Conservation (phyloP, 2,888 invertebrate species). For the Acholoe squamosa region DNA sequence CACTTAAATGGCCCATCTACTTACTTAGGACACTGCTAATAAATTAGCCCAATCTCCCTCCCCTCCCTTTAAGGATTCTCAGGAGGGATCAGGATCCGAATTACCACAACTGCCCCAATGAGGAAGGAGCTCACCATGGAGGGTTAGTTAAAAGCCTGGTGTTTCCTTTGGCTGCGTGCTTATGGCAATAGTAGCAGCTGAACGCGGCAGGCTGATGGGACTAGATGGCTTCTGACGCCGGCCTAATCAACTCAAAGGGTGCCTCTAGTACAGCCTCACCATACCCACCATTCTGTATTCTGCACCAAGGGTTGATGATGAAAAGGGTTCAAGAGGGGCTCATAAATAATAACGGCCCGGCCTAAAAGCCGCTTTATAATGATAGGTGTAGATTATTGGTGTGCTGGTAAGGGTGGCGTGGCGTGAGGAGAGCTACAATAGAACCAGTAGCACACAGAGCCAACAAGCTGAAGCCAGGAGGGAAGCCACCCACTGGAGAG, state of each 20-base stretch:
- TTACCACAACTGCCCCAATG: background rate
- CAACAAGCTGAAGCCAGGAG: background rate
- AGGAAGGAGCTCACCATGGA: background rate
- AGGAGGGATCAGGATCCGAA: background rate
- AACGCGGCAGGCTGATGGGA: background rate
- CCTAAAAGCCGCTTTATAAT: conserved; percentile 17
- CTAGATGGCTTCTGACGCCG: conserved; percentile 55
- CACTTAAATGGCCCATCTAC: background rate
- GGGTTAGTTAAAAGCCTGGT: background rate
- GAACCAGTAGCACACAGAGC: background rate
- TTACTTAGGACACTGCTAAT: background rate
- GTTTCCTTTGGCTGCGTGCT: background rate
- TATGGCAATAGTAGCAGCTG: conserved; percentile 15
- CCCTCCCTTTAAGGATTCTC: background rate
- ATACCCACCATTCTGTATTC: background rate
- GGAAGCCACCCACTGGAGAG: background rate
- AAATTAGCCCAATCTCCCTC: background rate
- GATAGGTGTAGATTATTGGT: conserved; percentile 30
- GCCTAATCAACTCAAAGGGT: conserved; percentile 35
- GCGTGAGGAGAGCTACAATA: background rate
- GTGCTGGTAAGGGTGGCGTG: background rate
- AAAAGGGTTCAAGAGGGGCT: background rate
- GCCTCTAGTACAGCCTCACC: background rate
- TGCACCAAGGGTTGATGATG: background rate
- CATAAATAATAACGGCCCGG: conserved; percentile 6